Percentiles rank a stretch among this genome's conserved stretches.
Conservation (phyloP, 2,797 vertebrate species). For the Eurystomus glaucurus region DNA sequence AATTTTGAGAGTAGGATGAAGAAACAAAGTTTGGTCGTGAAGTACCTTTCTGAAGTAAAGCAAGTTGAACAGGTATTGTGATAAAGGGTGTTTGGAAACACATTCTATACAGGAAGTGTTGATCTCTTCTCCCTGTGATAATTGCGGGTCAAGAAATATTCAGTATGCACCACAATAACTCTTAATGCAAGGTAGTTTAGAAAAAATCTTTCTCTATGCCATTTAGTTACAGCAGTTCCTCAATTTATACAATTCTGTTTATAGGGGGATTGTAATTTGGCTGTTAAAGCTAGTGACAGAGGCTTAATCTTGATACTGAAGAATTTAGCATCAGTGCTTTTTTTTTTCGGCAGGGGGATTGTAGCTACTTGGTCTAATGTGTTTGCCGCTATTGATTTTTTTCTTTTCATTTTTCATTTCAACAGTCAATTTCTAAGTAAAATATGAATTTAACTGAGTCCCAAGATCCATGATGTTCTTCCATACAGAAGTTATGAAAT, state of each 20-base stretch:
- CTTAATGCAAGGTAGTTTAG: background rate
- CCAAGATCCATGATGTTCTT: background rate
- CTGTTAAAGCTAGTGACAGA: background rate
- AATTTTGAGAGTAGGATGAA: background rate
- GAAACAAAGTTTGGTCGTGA: background rate
- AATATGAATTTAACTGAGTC: background rate
- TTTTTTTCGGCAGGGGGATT: too few relatives aligned
- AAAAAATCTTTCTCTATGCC: background rate
- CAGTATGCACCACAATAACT: background rate
- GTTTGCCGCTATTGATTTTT: background rate
- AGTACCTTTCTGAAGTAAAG: background rate
- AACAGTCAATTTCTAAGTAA: background rate
- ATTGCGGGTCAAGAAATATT: background rate
- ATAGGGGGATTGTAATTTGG: background rate
- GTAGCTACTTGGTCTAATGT: background rate
- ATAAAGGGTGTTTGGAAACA: background rate
- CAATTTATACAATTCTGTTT: background rate
- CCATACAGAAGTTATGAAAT: background rate
- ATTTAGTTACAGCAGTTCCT: background rate
- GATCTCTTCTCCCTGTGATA: background rate
- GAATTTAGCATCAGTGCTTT: background rate
- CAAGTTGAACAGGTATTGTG: fast-evolving
- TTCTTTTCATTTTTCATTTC: background rate
- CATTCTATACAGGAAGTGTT: background rate
- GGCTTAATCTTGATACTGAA: background rate